Base-by-base conservation (phyloP, 64 coral and sea anemone species). In the Cladopsammia gracilis region DNA sequence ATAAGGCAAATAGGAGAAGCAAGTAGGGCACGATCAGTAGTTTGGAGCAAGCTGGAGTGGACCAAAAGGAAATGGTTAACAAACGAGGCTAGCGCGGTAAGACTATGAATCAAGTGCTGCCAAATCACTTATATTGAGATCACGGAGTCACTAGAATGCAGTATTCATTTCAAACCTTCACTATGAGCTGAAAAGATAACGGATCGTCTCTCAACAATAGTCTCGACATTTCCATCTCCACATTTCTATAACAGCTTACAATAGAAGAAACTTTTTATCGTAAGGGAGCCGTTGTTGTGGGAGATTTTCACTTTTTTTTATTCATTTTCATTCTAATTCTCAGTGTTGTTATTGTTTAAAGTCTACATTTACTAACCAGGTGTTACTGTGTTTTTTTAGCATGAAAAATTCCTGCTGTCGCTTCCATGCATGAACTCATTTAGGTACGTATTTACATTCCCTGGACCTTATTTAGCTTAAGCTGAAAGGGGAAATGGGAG, bases 391-490 rank as follows among this genome's bases (percentile, higher is more conserved):
- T 11, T 59, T 61, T 61, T 60, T 18, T 10, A 97, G 96, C 96
- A 97, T 64, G 96, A 97, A 49, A 87, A 87, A 71, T 94, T 97
- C 80, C 88, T 97, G 49, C 26, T 94, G 49, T 94, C 88, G 19
- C 74, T 94, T 76, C 96, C 96, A 62, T 94, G 92, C 71, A 69
- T 97, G 61, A 97, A 97, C 53, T 87, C 92, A 51, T 94, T 97
- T 75, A 97, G 96, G 96, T 97, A 94, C 77, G 48, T 20, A 56
- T 34, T 34, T 34, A 1, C 34, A 2, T 34, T 2, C 34, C 2
- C 34, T 34, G 34, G 34, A 34, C 65, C 20, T 69, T 1, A 69
- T 10, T 24, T 69, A 69, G 3, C 1, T 34, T 34, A 34, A 34
- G 2, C 34, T n/a, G n/a, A n/a, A n/a, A n/a, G n/a, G n/a, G n/a